Evolutionary conservation across 2,797 vertebrate genomes (phyloP).

Genomic region (Falco rusticolus): DNA sequence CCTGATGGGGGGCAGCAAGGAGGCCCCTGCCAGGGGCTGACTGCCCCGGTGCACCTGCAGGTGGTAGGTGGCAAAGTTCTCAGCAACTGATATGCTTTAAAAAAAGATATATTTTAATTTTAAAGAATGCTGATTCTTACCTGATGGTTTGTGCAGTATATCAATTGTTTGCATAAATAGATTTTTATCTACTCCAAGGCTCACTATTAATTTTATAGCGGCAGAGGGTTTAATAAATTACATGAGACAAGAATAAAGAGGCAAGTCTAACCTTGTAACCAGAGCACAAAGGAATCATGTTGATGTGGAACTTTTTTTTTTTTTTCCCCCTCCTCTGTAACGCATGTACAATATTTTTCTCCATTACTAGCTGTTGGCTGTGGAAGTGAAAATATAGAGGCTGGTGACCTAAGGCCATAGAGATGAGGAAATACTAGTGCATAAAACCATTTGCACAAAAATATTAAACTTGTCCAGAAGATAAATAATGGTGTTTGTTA

Average conservation of each 20-base stretch:
- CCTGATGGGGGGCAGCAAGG: background rate
- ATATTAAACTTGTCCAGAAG: background rate
- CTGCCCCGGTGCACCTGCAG: background rate
- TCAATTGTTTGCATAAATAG: background rate
- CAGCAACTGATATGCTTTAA: background rate
- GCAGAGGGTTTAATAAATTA: background rate
- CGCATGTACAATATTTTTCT: background rate
- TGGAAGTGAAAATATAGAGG: background rate
- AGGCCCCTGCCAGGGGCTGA: background rate
- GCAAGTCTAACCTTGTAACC: background rate
- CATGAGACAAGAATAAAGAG: background rate
- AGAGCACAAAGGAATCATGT: background rate
- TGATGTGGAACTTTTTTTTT: background rate
- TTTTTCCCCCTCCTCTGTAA: background rate
- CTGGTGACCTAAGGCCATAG: background rate
- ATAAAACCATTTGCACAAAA: slow-evolving; percentile 1
- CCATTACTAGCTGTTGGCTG: background rate
- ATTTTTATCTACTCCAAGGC: background rate
- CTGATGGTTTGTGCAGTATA: background rate
- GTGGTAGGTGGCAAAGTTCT: background rate
- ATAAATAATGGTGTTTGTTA: background rate
- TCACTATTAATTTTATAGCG: background rate
- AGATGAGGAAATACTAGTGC: background rate
- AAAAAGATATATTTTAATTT: background rate
- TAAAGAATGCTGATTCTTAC: background rate